Conservation (phyloP, 1,140 invertebrate species). For the Hydropsyche tenuis region DNA sequence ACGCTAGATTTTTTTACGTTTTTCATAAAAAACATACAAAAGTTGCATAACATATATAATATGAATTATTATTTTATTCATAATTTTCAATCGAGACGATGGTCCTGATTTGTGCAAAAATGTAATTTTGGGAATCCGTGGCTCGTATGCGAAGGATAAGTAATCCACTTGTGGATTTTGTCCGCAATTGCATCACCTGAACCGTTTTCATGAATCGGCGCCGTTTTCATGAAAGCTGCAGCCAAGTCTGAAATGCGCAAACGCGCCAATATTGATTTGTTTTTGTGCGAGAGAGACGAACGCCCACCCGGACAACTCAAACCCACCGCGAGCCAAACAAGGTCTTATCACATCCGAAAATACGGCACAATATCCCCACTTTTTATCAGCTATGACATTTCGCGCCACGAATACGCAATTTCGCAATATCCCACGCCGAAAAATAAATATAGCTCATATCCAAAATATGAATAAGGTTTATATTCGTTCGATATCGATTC, state of each 20-base stretch:
- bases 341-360: too few species aligned
- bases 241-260: constrained; percentile 3
- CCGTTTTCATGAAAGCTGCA: not conserved
- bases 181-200: constrained; percentile 10
- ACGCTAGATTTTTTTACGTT: too few species aligned
- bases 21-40: too few species aligned
- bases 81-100: too few species aligned
- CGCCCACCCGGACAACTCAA: not conserved
- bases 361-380: too few species aligned
- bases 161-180: constrained; percentile 23
- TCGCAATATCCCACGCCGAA: not conserved
- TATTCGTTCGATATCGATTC: not conserved
- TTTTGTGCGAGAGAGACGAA: constrained; percentile 4
- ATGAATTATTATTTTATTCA: too few species aligned
- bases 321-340: not conserved
- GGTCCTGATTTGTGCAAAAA: too few species aligned
- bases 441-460: too few species aligned
- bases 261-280: constrained; percentile 23
- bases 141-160: too few species aligned
- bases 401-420: not conserved
- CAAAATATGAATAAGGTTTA: not conserved
- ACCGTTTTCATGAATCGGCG: constrained; percentile 4
- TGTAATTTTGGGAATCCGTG: too few species aligned
- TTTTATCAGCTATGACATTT: not conserved
- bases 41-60: too few species aligned